Percentiles rank a stretch among this genome's conserved stretches.
Evolutionary conservation across 2,797 vertebrate genomes (phyloP).

Genomic region (Paedocypris micromegethes): DNA sequence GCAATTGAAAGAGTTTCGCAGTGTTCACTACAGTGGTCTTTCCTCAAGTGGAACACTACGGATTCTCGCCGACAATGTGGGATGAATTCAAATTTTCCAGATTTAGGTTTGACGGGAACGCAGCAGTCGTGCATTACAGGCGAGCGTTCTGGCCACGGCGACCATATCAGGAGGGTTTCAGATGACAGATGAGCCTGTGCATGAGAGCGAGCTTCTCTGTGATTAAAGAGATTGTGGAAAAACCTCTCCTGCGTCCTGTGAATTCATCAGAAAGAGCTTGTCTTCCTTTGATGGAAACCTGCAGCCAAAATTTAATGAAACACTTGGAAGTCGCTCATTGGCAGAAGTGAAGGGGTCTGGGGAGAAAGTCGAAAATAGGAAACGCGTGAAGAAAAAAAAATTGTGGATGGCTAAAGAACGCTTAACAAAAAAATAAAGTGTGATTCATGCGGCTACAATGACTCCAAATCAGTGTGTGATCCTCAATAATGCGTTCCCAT

Average conservation of each 20-base stretch:
- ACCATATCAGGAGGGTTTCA: conserved; percentile 23
- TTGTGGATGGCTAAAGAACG: conserved; percentile 11
- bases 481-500: conserved; percentile 34
- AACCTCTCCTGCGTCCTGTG: conserved; percentile 24
- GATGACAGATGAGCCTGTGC: conserved; percentile 9
- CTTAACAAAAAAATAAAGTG: conserved; percentile 21
- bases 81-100: conserved; percentile 19
- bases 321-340: conserved; percentile 32
- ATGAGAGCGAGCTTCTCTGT: background rate
- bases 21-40: background rate
- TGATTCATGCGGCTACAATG: conserved; percentile 25
- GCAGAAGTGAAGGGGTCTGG: conserved; percentile 28
- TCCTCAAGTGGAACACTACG: background rate
- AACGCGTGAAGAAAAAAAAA: conserved; percentile 18
- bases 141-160: conserved; percentile 10
- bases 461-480: conserved; percentile 21
- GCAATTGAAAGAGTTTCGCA: background rate
- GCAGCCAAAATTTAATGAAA: conserved; percentile 45
- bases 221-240: conserved; percentile 18
- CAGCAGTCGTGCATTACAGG: conserved; percentile 9
- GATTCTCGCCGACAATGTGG: conserved; percentile 12
- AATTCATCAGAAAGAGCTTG: conserved; percentile 38
- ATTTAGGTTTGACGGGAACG: conserved; percentile 9
- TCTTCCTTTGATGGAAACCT: conserved; percentile 30
- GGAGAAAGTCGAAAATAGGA: conserved; percentile 29